phyloP scores from a whole-genome alignment of 1,140 invertebrate genomes.

The Forficula auricularia region DNA sequence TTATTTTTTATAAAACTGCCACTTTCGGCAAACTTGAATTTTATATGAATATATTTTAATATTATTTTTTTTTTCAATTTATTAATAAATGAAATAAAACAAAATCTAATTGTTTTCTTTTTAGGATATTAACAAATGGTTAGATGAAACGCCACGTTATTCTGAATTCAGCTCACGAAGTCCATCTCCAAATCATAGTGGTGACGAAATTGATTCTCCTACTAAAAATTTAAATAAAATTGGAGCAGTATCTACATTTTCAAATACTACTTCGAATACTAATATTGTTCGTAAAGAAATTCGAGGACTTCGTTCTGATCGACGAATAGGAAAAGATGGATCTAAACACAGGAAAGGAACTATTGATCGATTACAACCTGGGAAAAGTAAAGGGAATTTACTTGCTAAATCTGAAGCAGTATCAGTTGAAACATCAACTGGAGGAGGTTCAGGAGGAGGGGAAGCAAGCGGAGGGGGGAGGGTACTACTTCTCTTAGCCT shows the following conservation, averaged over 20 bases:
- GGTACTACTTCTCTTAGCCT: too few species aligned
- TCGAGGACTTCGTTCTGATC: too few species aligned
- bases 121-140: conserved; percentile 69
- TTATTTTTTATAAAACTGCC: not conserved
- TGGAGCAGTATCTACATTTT: conserved; percentile 23
- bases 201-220: conserved; percentile 16
- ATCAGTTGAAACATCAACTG: too few species aligned
- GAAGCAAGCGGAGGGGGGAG: conserved; percentile 15
- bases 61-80: too few species aligned
- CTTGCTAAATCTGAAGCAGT: conserved; percentile 26
- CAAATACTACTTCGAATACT: too few species aligned
- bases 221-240: conserved; percentile 20
- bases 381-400: conserved; percentile 70
- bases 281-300: too few species aligned
- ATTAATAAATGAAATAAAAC: too few species aligned
- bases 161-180: conserved; percentile 52
- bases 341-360: conserved; percentile 27
- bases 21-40: not conserved
- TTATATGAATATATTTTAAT: not conserved
- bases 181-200: conserved; percentile 39
- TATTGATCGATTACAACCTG: conserved; percentile 62
- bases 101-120: too few species aligned
- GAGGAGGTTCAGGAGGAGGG: conserved; percentile 9
- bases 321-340: too few species aligned
- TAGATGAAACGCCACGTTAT: conserved; percentile 61